Base-by-base conservation (phyloP, 2,888 invertebrate genomes). In the Pyrrhosoma nymphula region DNA sequence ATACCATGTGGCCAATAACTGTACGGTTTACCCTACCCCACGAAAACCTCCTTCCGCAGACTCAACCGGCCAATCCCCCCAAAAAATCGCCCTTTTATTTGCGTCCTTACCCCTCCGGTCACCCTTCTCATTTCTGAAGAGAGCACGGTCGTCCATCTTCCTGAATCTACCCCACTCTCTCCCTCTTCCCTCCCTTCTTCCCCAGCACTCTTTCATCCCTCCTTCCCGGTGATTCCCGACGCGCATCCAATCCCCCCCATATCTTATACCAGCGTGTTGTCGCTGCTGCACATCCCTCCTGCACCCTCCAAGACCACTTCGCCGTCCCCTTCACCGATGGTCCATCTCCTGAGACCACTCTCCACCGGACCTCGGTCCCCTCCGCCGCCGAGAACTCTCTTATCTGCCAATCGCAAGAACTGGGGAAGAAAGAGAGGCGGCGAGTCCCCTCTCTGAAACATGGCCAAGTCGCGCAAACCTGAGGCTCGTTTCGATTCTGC, bases 401-500 rank as follows among this genome's bases (percentile, higher is more conserved):
- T 93, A 93, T 93, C 93, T 39, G 69, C 93, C 23, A 39, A 93
- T 93, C 93, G 30, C 69, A n/a, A 93, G 69, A n/a, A 4, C 82
- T 0, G 47, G 69, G 69, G 69, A n/a, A 18, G 26, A 10, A 69
- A 69, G 69, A n/a, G 82, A 35, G 18, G 82, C 3, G 30, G 35
- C 12, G 4, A 16, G 35, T 35, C 30, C 35, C 14, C 14, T 16
- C 35, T 82, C 26, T 69, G 69, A n/a, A 69, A 75, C 93, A 75
- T 93, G 93, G 69, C 69, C 93, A 93, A 93, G 69, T 55, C 75
- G 75, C 93, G 75, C 39, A 69, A 75, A 93, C 93, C 93, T 75
- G 47, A 35, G 82, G 0, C 82, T 82, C 82, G 1, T 35, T 26
- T 26, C n/a, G n/a, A n/a, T n/a, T n/a, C n/a, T n/a, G n/a, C 18